Evolutionary conservation across 2,797 vertebrate species (phyloP).

Genomic region (Iguana delicatissima): DNA sequence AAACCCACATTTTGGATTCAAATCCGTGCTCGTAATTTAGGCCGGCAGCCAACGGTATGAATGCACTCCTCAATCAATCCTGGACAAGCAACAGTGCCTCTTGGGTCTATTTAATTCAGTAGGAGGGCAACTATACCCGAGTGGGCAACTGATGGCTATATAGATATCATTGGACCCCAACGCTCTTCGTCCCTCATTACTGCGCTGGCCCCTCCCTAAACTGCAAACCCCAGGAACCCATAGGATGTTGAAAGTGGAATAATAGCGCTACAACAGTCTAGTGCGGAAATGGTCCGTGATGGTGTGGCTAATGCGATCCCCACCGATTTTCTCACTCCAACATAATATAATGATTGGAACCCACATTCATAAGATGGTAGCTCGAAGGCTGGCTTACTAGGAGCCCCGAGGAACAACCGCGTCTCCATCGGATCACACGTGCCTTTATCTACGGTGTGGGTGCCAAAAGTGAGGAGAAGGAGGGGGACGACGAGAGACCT

Average conservation of each 20-base stretch:
- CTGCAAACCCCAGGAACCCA: too few relatives aligned
- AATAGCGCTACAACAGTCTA: too few relatives aligned
- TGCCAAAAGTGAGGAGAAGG: not conserved
- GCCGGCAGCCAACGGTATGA: too few relatives aligned
- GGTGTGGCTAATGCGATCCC: not conserved
- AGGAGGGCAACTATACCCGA: not conserved
- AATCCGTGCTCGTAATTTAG: too few relatives aligned
- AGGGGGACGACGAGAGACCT: not conserved
- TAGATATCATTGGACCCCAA: too few relatives aligned
- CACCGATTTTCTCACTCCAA: not conserved
- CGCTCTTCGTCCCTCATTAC: too few relatives aligned
- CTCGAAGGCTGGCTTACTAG: not conserved
- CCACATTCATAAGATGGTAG: too few relatives aligned
- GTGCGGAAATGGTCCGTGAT: too few relatives aligned
- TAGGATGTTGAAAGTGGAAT: too few relatives aligned
- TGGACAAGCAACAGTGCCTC: not conserved
- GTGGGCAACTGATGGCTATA: not conserved
- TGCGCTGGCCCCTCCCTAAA: too few relatives aligned
- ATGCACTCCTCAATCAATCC: not conserved
- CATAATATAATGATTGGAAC: too few relatives aligned
- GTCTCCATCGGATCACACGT: not conserved
- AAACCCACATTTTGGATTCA: too few relatives aligned
- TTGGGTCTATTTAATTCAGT: not conserved
- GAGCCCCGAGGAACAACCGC: not conserved
- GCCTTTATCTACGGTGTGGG: not conserved